Base-by-base conservation (phyloP, 2,888 invertebrate species). In the Aphelenchoides bicaudatus region DNA sequence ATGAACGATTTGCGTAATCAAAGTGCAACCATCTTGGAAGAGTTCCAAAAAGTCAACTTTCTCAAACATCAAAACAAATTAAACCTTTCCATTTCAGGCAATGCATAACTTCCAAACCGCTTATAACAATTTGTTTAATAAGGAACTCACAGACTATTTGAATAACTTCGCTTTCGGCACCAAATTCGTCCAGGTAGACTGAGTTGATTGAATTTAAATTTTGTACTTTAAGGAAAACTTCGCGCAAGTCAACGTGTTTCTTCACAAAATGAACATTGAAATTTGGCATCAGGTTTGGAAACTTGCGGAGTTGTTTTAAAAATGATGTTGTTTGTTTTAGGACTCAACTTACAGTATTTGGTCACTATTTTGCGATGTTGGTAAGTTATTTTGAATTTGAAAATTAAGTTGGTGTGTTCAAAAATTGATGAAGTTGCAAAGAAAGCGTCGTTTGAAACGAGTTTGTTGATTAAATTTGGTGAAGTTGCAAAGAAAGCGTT, bases 231-330 rank as follows among this genome's bases (percentile, higher is more conserved):
- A n/a, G 30, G 77, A 77, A 49, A 77, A 77, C 61, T 77, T 77
- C 39, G 77, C 77, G 1, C 72, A 73, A 67, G 74, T 78, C 13
- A 77, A 77, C 53, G 70, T 77, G 5, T 78, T 70, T 57, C 58
- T 78, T 16, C 77, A 76, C 58, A 72, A 76, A 62, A 74, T 77
- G 73, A 69, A 78, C 58, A 59, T 78, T 5, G 77, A 77, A 55
- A 62, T 66, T 39, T 77, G 77, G 77, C 63, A 68, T 10, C 68
- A 67, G 16, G 49, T 43, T 19, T 10, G 43, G n/a, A n/a, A n/a
- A n/a, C n/a, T n/a, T n/a, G n/a, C n/a, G n/a, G n/a, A n/a, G n/a
- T n/a, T n/a, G n/a, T n/a, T 43, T 43, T 43, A 10, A 21, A 8
- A 43, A 8, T 21, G 21, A 8, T 21, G 6, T 19, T 8, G 8